phyloP scores from a whole-genome alignment of 1,140 invertebrate genomes.

The Araneus ventricosus region DNA sequence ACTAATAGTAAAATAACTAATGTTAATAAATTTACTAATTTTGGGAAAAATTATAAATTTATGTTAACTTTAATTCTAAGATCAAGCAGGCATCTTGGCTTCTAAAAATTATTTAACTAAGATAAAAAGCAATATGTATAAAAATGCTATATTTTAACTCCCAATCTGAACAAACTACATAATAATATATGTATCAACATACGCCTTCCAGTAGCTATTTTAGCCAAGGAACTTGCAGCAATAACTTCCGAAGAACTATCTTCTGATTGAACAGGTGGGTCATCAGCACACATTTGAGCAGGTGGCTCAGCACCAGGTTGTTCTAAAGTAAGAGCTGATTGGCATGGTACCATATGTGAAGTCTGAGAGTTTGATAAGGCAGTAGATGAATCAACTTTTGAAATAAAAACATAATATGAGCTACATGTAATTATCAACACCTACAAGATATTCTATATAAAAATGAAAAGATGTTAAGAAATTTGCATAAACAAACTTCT shows the following conservation, averaged over 20 bases:
- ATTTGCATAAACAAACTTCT: too few species aligned
- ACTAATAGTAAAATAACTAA: too few species aligned
- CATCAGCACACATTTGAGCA: conserved; percentile 77
- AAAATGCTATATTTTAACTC: too few species aligned
- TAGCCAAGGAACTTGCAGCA: conserved; percentile 1
- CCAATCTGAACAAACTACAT: too few species aligned
- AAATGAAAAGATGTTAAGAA: too few species aligned
- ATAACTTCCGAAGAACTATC: background rate
- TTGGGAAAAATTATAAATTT: too few species aligned
- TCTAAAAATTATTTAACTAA: too few species aligned
- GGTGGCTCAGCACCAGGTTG: conserved; percentile 75
- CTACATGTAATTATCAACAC: background rate
- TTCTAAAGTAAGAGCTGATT: conserved; percentile 73
- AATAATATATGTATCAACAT: background rate
- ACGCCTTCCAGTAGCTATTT: conserved; percentile 55
- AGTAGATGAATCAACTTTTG: conserved; percentile 36
- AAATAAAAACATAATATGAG: background rate
- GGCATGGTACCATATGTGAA: conserved; percentile 44
- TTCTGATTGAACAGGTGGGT: conserved; percentile 76
- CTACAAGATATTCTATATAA: too few species aligned
- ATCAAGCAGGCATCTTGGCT: too few species aligned
- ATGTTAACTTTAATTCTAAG: too few species aligned
- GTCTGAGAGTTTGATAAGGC: conserved; percentile 49
- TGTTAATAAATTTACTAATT: too few species aligned
- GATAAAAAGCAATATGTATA: too few species aligned